Percentiles rank a stretch among this genome's conserved stretches.
Conservation (phyloP, 2,113 vertebrate species). For the Sturnus vulgaris region DNA sequence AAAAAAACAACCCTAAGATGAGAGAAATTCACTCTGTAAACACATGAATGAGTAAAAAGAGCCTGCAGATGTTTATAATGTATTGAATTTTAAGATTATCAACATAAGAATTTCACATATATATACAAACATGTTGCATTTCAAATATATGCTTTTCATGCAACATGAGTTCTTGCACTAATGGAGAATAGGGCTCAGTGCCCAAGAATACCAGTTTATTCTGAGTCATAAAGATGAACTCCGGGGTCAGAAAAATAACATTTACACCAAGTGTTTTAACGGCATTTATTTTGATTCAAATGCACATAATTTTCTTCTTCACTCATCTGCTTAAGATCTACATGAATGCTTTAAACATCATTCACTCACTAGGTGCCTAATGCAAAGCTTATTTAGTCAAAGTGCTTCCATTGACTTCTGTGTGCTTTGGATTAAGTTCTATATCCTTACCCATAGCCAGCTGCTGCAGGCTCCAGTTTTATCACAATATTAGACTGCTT, state of each 20-base stretch:
- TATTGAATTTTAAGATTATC: not conserved
- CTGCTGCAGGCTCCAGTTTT: not conserved
- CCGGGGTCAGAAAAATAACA: not conserved
- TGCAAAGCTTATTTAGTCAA: conserved; percentile 21
- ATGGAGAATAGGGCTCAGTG: not conserved
- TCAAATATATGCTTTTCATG: not conserved
- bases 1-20: not conserved
- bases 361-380: conserved; percentile 8
- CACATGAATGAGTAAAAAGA: not conserved
- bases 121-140: not conserved
- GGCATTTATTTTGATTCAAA: not conserved
- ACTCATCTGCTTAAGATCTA: not conserved
- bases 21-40: not conserved
- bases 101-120: not conserved
- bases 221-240: not conserved
- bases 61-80: not conserved
- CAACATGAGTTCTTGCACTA: not conserved
- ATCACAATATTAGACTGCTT: conserved; percentile 18
- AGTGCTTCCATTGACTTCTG: conserved; percentile 18
- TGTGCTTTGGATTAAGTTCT: conserved; percentile 27
- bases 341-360: not conserved
- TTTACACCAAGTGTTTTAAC: not conserved
- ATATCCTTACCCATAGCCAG: not conserved
- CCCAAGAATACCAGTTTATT: not conserved
- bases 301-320: not conserved